These are phyloP conservation scores for Polydrusus tereticollis DNA, from an alignment of 2,888 invertebrate genomes.

Conservation along the genomic window DNA sequence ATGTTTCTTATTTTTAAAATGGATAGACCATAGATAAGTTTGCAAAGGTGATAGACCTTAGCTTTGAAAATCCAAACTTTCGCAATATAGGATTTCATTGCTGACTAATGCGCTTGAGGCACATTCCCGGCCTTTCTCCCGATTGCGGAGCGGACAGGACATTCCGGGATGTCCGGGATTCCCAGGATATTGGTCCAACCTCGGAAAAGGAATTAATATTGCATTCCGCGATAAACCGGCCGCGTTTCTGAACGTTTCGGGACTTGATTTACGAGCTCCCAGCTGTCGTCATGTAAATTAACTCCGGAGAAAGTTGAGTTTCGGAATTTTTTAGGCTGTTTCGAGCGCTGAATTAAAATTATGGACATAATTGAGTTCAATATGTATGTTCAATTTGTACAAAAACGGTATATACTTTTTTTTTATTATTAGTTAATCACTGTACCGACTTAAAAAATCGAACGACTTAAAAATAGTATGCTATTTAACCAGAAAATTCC, in stretches of 20 bases:
- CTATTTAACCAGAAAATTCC: too few species aligned
- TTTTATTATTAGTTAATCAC: neutral
- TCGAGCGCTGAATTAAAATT: neutral
- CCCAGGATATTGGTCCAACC: constrained; percentile 49
- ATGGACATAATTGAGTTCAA: neutral
- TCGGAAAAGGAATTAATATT: constrained; percentile 48
- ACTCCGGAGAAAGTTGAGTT: constrained; percentile 11
- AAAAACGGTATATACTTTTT: neutral
- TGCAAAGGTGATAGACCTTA: neutral
- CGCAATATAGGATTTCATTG: constrained; percentile 22
- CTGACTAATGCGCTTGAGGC: constrained; percentile 20
- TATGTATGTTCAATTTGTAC: neutral
- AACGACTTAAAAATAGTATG: too few species aligned
- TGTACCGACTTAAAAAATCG: too few species aligned
- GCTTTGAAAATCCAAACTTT: constrained; percentile 3
- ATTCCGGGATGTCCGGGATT: constrained; percentile 41
- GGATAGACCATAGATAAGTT: too few species aligned
- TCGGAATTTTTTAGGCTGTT: constrained; percentile 1
- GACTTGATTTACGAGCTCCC: constrained; percentile 36
- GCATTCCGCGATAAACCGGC: constrained; percentile 41
- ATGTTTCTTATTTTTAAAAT: too few species aligned
- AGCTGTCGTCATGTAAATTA: constrained; percentile 35
- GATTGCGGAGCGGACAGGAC: constrained; percentile 37
- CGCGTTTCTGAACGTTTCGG: constrained; percentile 9
- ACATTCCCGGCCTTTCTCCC: constrained; percentile 29